Evolutionary conservation across 2,888 invertebrate species (phyloP), one percentile per base, ranked within the genome.

Genomic region (Nemotelus nigrinus): DNA sequence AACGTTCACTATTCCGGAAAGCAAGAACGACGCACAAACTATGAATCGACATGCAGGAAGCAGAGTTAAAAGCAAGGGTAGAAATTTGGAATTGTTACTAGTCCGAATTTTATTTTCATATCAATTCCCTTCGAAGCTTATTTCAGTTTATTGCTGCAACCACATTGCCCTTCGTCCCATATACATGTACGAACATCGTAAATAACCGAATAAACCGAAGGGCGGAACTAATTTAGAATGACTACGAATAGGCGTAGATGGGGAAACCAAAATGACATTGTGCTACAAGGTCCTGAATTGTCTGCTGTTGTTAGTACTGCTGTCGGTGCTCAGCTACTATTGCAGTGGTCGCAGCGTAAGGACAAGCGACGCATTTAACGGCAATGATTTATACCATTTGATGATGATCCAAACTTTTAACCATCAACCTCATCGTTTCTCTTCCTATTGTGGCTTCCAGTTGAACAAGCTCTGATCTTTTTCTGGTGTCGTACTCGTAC

Each of bases 121-220:
- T 7, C 50, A 50, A 50, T 5, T 50, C 50, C 50, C 50, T 50
- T 8, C 50, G 5, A 50, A 50, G 50, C 6, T 58, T 50, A 25
- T 25, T 50, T 50, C 5, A 25, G 25, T 25, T 25, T 50, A 8
- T 7, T 50, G 25, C 25, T 25, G 25, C 25, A 25, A 25, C 25
- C 25, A 25, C 25, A 25, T 25, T 25, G 25, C 25, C 50, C 8
- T 39, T 63, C 63, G 7, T 57, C 57, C 57, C 57, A 57, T 25
- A 57, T 25, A 10, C 25, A 3, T 10, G n/a, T 25, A 48, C 50
- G 76, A 50, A 77, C 63, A 81, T 82, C 83, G 84, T 82, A 83
- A 85, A 85, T 85, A 84, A 84, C 83, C 85, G 85, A 85, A 86
- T 86, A 86, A 86, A 85, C 85, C 86, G 83, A 86, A 85, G 86